Evolutionary conservation across 2,797 vertebrate species (phyloP).

Genomic region (Arctocebus calabarensis): DNA sequence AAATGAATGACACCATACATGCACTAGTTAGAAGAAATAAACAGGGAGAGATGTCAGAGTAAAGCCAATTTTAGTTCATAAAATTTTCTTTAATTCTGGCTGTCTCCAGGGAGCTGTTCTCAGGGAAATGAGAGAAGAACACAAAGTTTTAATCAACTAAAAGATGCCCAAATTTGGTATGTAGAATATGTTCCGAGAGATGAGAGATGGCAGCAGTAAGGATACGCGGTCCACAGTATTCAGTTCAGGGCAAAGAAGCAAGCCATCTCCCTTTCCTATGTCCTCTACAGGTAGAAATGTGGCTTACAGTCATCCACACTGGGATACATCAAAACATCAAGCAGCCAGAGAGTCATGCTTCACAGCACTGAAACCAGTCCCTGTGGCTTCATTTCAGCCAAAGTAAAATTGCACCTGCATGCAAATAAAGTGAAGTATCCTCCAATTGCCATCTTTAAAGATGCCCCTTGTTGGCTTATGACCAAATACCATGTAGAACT

Average conservation of each 20-base stretch:
- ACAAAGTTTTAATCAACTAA: neutral
- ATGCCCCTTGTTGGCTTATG: neutral
- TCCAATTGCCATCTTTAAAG: neutral
- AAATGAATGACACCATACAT: neutral
- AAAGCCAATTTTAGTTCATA: neutral
- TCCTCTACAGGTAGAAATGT: neutral
- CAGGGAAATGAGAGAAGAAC: neutral
- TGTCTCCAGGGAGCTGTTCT: neutral
- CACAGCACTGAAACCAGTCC: neutral
- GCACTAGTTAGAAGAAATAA: neutral
- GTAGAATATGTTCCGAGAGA: neutral
- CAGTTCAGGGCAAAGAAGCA: neutral
- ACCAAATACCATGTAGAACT: neutral
- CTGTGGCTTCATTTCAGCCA: neutral
- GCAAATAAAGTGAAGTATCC: neutral
- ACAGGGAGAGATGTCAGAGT: neutral
- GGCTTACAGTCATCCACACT: no score
- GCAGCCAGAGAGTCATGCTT: neutral
- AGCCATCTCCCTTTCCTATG: neutral
- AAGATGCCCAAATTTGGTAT: neutral
- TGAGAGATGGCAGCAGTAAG: neutral
- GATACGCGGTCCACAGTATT: accelerated
- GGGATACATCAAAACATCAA: neutral
- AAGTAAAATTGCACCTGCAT: neutral
- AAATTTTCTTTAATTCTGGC: neutral